Base-by-base conservation (phyloP, 2,888 invertebrate species). In the Leptopterna dolabrata region DNA sequence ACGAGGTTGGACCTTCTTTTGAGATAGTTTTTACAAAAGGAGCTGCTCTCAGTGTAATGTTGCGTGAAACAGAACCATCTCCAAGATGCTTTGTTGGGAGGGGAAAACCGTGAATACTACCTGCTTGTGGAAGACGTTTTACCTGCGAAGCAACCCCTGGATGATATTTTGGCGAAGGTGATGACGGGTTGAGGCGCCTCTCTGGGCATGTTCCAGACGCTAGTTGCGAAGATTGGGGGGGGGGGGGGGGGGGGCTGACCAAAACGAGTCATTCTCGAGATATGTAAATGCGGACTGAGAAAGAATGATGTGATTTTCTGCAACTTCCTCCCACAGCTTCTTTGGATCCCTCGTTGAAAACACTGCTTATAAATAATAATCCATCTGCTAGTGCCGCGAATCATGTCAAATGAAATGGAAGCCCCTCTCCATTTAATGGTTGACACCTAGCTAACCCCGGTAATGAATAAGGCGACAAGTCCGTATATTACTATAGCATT, bases 171-270 rank as follows among this genome's bases (percentile, higher is more conserved):
- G 63, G 63, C 76, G 43, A 81, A 82, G 83, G 83, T 83, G 83
- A 36, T 83, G 83, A 83, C 83, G 63, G 83, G 70, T 70, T 70
- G 43, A 83, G 83, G 83, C 83, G 83, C 83, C 83, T 43, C 19
- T 36, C 70, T 41, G 24, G 24, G 19, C 14, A 19, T 41, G 63
- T 36, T 30, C 70, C 41, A 41, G 36, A 63, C 41, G 36, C 41
- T 13, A 27, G 27, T 24, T 36, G 4, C 2, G 36, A 36, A n/a
- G n/a, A n/a, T n/a, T n/a, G n/a, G n/a, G n/a, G 36, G 16, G 19
- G n/a, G n/a, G n/a, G n/a, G n/a, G n/a, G n/a, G 14, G 45, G 19
- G 43, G 13, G 78, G 27, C n/a, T 78, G 78, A 78, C 78, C 78
- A 45, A 78, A 78, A 78, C 78, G 19, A 78, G 78, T 16, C 78